These are phyloP conservation scores for Lucilia sericata DNA, from an alignment of 1,140 invertebrate genomes.

Conservation along the genomic window DNA sequence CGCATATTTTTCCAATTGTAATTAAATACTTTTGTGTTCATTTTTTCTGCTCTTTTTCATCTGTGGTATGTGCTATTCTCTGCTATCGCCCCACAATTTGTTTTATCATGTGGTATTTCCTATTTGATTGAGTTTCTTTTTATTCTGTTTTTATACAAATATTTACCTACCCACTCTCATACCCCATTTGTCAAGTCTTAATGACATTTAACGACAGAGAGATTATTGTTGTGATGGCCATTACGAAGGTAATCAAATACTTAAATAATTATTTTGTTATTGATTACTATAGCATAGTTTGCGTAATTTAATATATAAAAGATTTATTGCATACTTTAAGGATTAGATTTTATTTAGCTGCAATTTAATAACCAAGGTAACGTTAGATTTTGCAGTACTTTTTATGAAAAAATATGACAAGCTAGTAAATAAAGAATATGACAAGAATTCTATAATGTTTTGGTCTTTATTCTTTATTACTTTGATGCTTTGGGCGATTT, in stretches of 20 bases:
- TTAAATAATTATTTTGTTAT: neutral
- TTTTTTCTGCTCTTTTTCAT: neutral
- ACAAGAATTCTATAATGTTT: too few species aligned
- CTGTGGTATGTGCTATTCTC: neutral
- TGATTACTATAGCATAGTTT: neutral
- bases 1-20: slow-evolving; percentile 24
- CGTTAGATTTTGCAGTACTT: too few species aligned
- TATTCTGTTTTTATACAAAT: neutral
- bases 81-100: neutral
- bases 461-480: too few species aligned
- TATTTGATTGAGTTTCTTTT: neutral
- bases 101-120: neutral
- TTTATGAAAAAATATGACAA: too few species aligned
- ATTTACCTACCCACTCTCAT: neutral
- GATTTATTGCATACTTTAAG: neutral
- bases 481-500: too few species aligned
- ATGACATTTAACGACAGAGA: neutral
- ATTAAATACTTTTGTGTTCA: neutral
- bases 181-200: neutral
- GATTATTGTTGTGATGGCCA: slow-evolving; percentile 9
- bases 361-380: too few species aligned
- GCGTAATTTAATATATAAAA: neutral
- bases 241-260: slow-evolving; percentile 7
- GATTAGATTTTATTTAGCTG: too few species aligned
- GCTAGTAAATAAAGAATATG: too few species aligned